phyloP scores from a whole-genome alignment of 2,797 vertebrate genomes.

The Glossophaga mutica region DNA sequence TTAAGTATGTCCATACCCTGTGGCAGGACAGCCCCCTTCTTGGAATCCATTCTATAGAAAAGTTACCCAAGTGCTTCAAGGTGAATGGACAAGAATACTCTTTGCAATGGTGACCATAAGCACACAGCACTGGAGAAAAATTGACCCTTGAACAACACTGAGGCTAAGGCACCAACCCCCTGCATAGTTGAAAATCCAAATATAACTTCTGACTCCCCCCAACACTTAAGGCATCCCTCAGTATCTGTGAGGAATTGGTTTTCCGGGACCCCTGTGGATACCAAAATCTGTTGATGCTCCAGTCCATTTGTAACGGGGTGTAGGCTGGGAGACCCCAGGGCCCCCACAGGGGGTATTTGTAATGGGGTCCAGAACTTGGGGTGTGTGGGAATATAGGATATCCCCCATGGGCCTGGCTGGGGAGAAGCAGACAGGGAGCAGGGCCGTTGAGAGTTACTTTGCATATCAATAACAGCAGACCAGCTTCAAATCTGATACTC shows the following conservation, averaged over 20 bases:
- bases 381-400: too few relatives aligned
- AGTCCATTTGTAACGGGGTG: neutral
- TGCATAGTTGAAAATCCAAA: too few relatives aligned
- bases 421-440: too few relatives aligned
- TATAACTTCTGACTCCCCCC: too few relatives aligned
- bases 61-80: neutral
- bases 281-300: neutral
- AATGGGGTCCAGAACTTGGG: too few relatives aligned
- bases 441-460: too few relatives aligned
- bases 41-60: neutral
- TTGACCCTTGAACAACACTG: neutral
- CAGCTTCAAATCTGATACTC: too few relatives aligned
- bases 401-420: too few relatives aligned
- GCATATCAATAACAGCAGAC: too few relatives aligned
- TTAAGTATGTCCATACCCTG: accelerated
- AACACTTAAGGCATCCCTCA: neutral
- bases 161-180: neutral
- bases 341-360: too few relatives aligned
- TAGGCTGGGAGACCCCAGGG: too few relatives aligned
- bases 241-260: too few relatives aligned
- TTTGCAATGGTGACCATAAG: accelerated
- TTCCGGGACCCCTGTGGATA: neutral
- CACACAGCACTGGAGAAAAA: neutral
- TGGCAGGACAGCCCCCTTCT: neutral
- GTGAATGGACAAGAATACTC: accelerated